Evolutionary conservation across 1,140 invertebrate species (phyloP).

Genomic region (Drosophila simulans): DNA sequence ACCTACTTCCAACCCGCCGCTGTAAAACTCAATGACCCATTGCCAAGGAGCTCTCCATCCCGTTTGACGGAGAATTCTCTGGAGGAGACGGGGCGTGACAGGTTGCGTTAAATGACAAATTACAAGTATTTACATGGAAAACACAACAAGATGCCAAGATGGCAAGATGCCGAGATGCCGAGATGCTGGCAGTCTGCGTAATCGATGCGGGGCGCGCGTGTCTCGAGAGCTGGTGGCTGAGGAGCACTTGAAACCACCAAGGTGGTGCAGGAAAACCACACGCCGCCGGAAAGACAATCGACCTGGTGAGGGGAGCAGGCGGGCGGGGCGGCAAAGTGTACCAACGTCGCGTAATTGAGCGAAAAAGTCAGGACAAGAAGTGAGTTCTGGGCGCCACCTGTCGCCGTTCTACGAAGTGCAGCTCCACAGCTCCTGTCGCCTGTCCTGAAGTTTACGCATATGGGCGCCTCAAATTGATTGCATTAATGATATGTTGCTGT

Average conservation of each 20-base stretch:
- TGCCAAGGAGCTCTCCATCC: slow-evolving; percentile 23
- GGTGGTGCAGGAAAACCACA: slow-evolving; percentile 40
- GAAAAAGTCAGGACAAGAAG: slow-evolving; percentile 47
- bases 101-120: slow-evolving; percentile 65
- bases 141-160: slow-evolving; percentile 60
- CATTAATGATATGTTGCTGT: slow-evolving; percentile 57
- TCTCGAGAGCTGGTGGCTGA: slow-evolving; percentile 23
- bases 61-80: slow-evolving; percentile 27
- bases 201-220: slow-evolving; percentile 61
- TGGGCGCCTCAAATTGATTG: slow-evolving; percentile 38
- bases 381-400: slow-evolving; percentile 49
- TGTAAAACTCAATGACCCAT: slow-evolving; percentile 47
- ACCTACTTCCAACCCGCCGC: not conserved
- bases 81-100: slow-evolving; percentile 13
- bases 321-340: not conserved
- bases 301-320: slow-evolving; percentile 1
- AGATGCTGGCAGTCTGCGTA: slow-evolving; percentile 29
- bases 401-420: slow-evolving; percentile 2
- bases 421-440: slow-evolving; percentile 9
- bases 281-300: slow-evolving; percentile 59
- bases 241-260: slow-evolving; percentile 6
- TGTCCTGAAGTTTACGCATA: slow-evolving; percentile 3
- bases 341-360: slow-evolving; percentile 51
- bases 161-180: slow-evolving; percentile 8
- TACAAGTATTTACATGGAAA: slow-evolving; percentile 70